phyloP scores from a whole-genome alignment of 2,113 vertebrate species.

The Fulmarus glacialis region DNA sequence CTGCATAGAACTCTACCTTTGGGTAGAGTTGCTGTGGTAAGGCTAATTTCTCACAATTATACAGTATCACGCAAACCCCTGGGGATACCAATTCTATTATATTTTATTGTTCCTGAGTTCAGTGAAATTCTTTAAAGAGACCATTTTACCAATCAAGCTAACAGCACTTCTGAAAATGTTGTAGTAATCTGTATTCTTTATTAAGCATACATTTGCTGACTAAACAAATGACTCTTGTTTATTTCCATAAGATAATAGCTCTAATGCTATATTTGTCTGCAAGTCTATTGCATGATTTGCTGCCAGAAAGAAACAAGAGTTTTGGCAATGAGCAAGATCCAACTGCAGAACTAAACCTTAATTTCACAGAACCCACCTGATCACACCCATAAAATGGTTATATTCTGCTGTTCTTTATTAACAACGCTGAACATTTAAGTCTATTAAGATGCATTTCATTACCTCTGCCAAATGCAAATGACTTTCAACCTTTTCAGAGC shows the following conservation, averaged over 20 bases:
- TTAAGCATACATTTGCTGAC: conserved; percentile 59
- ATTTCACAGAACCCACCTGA: conserved; percentile 18
- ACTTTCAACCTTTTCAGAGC: conserved; percentile 65
- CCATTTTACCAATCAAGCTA: conserved; percentile 41
- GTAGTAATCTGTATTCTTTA: conserved; percentile 40
- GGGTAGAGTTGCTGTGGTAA: conserved; percentile 6
- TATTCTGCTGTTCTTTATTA: conserved; percentile 41
- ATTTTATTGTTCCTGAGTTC: conserved; percentile 42
- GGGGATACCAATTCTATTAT: conserved; percentile 28
- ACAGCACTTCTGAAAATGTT: conserved; percentile 27
- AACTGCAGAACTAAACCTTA: conserved; percentile 15
- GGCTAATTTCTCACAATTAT: conserved; percentile 26
- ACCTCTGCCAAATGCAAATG: conserved; percentile 58
- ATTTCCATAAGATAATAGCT: conserved; percentile 38
- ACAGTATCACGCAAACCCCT: background rate
- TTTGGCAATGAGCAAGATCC: background rate
- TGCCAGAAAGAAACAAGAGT: background rate
- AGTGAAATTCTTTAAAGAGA: conserved; percentile 1
- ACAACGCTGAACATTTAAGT: conserved; percentile 22
- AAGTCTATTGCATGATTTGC: conserved; percentile 8
- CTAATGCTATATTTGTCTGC: background rate
- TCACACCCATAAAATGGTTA: conserved; percentile 14
- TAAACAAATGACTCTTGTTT: conserved; percentile 53
- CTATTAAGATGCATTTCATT: conserved; percentile 70
- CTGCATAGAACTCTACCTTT: background rate